phyloP scores from a whole-genome alignment of 92 coral and sea anemone species.

The Heteractis magnifica region DNA sequence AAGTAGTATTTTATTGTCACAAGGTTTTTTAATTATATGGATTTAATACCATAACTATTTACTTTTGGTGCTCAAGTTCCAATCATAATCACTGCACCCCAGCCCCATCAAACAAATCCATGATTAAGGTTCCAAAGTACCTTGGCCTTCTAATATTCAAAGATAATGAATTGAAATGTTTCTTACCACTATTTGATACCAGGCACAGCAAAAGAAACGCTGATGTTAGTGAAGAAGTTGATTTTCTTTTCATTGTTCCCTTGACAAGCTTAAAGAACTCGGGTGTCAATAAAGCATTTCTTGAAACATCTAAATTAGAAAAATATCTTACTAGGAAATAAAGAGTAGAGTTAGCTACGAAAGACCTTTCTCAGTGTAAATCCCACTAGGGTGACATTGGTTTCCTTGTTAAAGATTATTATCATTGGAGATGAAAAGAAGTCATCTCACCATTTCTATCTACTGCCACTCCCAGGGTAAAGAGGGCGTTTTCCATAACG shows the following conservation, averaged over 20 bases:
- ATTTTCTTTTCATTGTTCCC: constrained; percentile 13
- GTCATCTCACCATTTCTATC: constrained; percentile 30
- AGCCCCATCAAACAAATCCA: too few species aligned
- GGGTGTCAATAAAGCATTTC: constrained; percentile 1
- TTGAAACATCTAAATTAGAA: constrained; percentile 6
- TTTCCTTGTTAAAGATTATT: too few species aligned
- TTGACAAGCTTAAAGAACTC: constrained; percentile 20
- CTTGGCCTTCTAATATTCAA: too few species aligned
- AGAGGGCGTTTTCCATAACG: constrained; percentile 23
- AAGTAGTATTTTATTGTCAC: too few species aligned
- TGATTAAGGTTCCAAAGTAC: too few species aligned
- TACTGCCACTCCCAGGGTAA: constrained; percentile 34
- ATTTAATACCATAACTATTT: too few species aligned
- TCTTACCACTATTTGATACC: constrained; percentile 43
- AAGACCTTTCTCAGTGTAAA: neutral
- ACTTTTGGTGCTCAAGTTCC: too few species aligned
- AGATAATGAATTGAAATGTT: neutral
- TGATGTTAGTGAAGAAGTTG: constrained; percentile 19
- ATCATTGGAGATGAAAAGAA: neutral
- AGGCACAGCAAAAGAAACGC: constrained; percentile 39
- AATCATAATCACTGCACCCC: too few species aligned
- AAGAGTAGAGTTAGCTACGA: neutral
- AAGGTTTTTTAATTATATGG: too few species aligned
- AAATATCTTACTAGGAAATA: neutral
- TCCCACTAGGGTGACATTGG: neutral